These are phyloP conservation scores for Prunella strophiata DNA, from an alignment of 2,797 vertebrate species.

Conservation along the genomic window DNA sequence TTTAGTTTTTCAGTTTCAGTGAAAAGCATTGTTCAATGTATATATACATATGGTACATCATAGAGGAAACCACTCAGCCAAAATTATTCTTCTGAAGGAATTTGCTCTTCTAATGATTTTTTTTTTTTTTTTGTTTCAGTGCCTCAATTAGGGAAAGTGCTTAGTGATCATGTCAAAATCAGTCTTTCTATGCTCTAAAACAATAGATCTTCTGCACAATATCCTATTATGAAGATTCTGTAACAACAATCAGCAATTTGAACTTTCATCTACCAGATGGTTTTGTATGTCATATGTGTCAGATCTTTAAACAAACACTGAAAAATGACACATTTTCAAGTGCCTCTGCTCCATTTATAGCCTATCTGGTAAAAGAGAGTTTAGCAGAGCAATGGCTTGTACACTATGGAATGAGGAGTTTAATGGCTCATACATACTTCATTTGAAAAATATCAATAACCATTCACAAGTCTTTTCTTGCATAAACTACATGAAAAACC, in stretches of 20 bases:
- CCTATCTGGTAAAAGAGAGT: conserved; percentile 35
- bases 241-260: not conserved
- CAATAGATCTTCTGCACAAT: not conserved
- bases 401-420: conserved; percentile 66
- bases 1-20: not conserved
- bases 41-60: not conserved
- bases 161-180: not conserved
- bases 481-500: conserved; percentile 73
- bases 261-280: not conserved
- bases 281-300: not conserved
- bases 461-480: conserved; percentile 71
- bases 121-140: not conserved
- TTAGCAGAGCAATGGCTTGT: conserved; percentile 68
- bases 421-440: conserved; percentile 78
- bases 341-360: conserved; percentile 62
- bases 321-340: conserved; percentile 40
- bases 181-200: not conserved
- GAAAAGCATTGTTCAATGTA: not conserved
- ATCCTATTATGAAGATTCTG: not conserved
- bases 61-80: not conserved
- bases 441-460: conserved; percentile 79
- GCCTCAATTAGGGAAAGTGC: not conserved
- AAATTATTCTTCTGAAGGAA: not conserved
- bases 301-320: conserved; percentile 59
- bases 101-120: not conserved